A percentile compares a stretch with the other conserved stretches of the same genome.
These are phyloP conservation scores for Aphyosemion australe DNA, from an alignment of 2,113 vertebrate species.

Conservation along the genomic window DNA sequence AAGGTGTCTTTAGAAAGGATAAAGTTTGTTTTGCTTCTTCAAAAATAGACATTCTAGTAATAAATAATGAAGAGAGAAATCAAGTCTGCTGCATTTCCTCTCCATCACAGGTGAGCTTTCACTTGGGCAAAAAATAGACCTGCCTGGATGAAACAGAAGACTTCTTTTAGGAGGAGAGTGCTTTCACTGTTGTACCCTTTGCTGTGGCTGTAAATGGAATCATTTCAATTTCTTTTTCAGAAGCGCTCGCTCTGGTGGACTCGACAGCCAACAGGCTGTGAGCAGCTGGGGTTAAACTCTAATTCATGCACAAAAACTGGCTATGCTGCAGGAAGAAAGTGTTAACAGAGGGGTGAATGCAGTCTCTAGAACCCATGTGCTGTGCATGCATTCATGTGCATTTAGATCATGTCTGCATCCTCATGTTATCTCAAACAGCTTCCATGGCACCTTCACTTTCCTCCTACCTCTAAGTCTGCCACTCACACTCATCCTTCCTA, in stretches of 20 bases:
- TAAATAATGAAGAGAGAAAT: conserved; percentile 72
- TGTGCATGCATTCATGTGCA: neutral
- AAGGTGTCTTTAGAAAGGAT: conserved; percentile 42
- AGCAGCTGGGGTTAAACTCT: conserved; percentile 14
- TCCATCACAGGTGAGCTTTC: conserved; percentile 62
- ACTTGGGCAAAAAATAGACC: conserved; percentile 62
- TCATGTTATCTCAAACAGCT: conserved; percentile 20
- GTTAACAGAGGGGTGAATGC: conserved; percentile 22
- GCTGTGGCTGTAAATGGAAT: conserved; percentile 40
- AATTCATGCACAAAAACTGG: conserved; percentile 6
- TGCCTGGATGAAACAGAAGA: conserved; percentile 31
- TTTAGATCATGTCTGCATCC: conserved; percentile 4
- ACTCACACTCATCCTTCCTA: conserved; percentile 31
- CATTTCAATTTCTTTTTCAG: conserved; percentile 26
- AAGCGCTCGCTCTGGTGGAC: conserved; percentile 11
- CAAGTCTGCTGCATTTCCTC: conserved; percentile 43
- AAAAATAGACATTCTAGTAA: conserved; percentile 59
- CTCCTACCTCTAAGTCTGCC: conserved; percentile 10
- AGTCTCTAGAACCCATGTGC: neutral
- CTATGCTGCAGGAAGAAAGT: neutral
- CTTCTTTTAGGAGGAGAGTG: conserved; percentile 36
- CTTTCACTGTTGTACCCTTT: conserved; percentile 19
- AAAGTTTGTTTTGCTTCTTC: conserved; percentile 42
- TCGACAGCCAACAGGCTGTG: conserved; percentile 18
- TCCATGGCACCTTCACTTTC: conserved; percentile 12